Conservation (phyloP, 2,888 invertebrate species). For the Ichneumoninae sp. region DNA sequence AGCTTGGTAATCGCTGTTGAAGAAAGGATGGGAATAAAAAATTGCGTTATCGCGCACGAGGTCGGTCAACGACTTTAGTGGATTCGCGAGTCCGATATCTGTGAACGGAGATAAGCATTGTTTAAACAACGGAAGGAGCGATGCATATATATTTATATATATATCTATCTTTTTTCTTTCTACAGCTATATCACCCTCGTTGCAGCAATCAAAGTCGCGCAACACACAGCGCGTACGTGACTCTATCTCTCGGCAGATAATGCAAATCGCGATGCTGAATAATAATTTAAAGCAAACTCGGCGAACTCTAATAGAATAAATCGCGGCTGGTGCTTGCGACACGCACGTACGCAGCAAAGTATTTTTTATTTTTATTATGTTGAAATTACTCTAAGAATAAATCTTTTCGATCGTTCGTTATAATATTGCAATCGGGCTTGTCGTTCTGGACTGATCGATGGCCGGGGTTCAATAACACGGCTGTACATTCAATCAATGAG, state of each 20-base stretch:
- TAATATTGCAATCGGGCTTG: not conserved
- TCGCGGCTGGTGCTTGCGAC: not conserved
- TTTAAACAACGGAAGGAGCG: conserved; percentile 29
- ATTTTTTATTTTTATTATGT: not conserved
- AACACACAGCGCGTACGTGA: not conserved
- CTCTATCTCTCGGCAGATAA: conserved; percentile 1
- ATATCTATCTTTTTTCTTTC: not conserved
- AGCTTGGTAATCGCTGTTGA: conserved; percentile 50
- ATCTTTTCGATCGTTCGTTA: not conserved
- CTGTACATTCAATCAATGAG: not conserved
- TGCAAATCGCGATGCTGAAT: not conserved
- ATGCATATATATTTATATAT: not conserved
- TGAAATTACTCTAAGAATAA: not conserved
- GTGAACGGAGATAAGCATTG: conserved; percentile 52
- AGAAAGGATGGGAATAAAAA: conserved; percentile 32
- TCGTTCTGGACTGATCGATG: not conserved
- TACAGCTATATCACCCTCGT: not conserved
- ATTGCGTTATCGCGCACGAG: conserved; percentile 51
- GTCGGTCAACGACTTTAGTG: conserved; percentile 61
- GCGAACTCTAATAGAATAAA: not conserved
- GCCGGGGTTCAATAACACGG: not conserved
- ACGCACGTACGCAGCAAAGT: not conserved
- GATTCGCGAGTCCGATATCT: conserved; percentile 43
- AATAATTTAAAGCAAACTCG: not conserved
- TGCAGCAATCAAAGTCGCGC: not conserved